These are phyloP conservation scores for Pseudopodoces humilis DNA, from an alignment of 2,113 vertebrate species.

Conservation along the genomic window DNA sequence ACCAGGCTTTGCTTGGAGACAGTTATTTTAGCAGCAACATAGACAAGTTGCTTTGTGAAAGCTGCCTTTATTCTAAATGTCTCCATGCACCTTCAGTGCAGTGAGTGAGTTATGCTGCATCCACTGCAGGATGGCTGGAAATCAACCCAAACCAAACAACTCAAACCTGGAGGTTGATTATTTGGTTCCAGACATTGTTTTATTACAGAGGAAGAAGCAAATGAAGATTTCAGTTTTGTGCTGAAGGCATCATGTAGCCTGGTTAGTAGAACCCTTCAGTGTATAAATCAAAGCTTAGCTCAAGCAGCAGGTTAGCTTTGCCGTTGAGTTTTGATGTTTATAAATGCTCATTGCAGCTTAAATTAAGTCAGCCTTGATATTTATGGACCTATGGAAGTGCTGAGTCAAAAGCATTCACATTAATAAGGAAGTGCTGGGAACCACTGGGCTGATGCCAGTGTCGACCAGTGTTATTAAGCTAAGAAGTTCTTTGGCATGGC, in stretches of 20 bases:
- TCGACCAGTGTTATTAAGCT: conserved; percentile 47
- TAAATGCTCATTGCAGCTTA: conserved; percentile 62
- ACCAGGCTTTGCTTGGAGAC: not conserved
- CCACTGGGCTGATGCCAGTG: conserved; percentile 59
- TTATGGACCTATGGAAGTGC: conserved; percentile 62
- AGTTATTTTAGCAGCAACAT: not conserved
- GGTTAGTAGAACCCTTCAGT: not conserved
- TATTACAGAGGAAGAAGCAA: not conserved
- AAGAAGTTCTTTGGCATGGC: conserved; percentile 57
- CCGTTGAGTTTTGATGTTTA: conserved; percentile 45
- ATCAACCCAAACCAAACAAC: not conserved
- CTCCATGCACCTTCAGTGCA: not conserved
- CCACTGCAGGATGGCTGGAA: not conserved
- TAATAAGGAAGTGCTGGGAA: conserved; percentile 67
- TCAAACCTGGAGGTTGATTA: not conserved
- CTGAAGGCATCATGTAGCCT: not conserved
- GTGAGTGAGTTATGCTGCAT: not conserved
- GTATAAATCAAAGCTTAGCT: conserved; percentile 35
- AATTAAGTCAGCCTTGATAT: conserved; percentile 67
- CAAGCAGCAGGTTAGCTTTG: conserved; percentile 13
- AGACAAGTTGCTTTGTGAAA: not conserved
- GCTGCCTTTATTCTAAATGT: not conserved
- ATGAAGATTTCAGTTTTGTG: conserved; percentile 1
- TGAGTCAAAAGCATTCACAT: conserved; percentile 66
- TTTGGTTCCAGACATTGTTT: not conserved